Conservation (phyloP, 2,888 invertebrate species). For the Lochmaea capreae region DNA sequence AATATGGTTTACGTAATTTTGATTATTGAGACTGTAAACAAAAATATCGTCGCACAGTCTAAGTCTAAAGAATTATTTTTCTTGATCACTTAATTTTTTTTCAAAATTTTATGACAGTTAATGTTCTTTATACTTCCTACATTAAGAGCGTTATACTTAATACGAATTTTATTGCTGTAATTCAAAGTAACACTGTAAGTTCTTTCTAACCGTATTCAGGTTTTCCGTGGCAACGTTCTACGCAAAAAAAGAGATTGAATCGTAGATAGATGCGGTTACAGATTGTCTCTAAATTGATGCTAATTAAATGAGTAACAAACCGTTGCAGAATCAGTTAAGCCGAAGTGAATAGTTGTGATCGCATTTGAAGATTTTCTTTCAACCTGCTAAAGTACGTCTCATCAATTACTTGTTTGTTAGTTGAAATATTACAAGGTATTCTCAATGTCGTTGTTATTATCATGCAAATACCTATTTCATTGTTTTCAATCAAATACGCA, state of each 20-base stretch:
- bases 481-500: background rate
- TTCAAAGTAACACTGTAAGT: slow-evolving; percentile 7
- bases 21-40: too few species aligned
- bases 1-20: too few species aligned
- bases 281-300: slow-evolving; percentile 39
- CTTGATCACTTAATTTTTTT: background rate
- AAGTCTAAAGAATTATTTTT: too few species aligned
- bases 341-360: slow-evolving; percentile 34
- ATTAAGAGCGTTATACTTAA: slow-evolving; percentile 3
- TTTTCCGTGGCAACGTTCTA: slow-evolving; percentile 10
- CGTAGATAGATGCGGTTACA: slow-evolving; percentile 31
- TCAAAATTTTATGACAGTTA: background rate
- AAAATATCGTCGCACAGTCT: too few species aligned
- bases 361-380: slow-evolving; percentile 34
- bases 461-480: background rate
- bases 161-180: slow-evolving; percentile 12
- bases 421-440: slow-evolving; percentile 1
- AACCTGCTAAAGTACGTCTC: slow-evolving; percentile 32
- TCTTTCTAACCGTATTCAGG: slow-evolving; percentile 16
- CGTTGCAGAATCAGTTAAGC: slow-evolving; percentile 38
- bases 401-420: slow-evolving; percentile 20
- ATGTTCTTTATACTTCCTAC: background rate
- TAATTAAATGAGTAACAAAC: slow-evolving; percentile 40
- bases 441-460: background rate
- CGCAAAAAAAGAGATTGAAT: slow-evolving; percentile 29